These are phyloP conservation scores for Emydoidea blandingii DNA, from an alignment of 2,797 vertebrate genomes.

Conservation along the genomic window DNA sequence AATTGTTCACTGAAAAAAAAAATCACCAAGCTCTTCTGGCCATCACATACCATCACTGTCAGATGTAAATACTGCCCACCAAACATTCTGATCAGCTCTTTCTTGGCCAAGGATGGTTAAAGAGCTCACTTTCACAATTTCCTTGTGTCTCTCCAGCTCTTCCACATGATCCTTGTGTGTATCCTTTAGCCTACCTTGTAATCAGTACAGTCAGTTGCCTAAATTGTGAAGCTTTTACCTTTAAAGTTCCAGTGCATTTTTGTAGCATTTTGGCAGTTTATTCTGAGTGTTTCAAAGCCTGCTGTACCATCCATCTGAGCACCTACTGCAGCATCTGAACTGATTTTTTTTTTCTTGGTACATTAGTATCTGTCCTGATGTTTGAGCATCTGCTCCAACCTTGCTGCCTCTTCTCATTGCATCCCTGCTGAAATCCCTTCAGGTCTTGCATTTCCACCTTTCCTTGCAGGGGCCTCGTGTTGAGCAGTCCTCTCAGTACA, in stretches of 20 bases:
- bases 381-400: too few species aligned
- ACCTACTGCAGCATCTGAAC: background rate
- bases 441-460: too few species aligned
- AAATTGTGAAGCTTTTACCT: background rate
- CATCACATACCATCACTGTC: too few species aligned
- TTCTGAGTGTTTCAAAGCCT: background rate
- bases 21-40: too few species aligned
- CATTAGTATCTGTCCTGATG: too few species aligned
- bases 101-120: background rate
- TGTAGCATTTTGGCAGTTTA: background rate
- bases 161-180: too few species aligned
- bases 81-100: background rate
- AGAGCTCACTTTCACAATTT: background rate
- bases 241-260: background rate
- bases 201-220: background rate
- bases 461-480: too few species aligned
- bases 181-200: background rate
- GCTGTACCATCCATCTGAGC: background rate
- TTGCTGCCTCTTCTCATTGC: too few species aligned
- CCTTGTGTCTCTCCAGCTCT: too few species aligned
- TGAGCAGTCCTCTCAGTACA: too few species aligned
- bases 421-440: too few species aligned
- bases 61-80: background rate
- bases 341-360: background rate
- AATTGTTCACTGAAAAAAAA: too few species aligned